Percentiles rank a stretch among this genome's conserved stretches.
phyloP scores from a whole-genome alignment of 2,113 vertebrate genomes.

The Cyphomyrus discorhynchus region DNA sequence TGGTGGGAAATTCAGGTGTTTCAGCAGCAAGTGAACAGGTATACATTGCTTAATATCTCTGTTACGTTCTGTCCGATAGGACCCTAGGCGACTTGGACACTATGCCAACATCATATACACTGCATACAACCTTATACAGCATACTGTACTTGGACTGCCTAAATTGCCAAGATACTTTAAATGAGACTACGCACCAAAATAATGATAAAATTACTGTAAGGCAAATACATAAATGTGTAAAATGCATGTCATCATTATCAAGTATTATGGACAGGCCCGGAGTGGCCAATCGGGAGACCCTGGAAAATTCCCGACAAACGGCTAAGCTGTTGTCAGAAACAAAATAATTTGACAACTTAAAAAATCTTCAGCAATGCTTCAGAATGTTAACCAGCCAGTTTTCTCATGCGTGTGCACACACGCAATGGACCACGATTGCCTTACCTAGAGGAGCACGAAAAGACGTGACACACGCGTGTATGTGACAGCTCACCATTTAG shows the following conservation, averaged over 20 bases:
- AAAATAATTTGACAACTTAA: not conserved
- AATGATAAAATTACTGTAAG: not conserved
- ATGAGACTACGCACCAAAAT: not conserved
- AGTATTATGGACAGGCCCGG: not conserved
- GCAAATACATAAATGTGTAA: not conserved
- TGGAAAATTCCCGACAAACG: not conserved
- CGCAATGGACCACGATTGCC: not conserved
- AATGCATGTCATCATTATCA: not conserved
- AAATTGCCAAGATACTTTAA: not conserved
- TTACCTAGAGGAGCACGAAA: not conserved
- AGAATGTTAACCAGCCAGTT: not conserved
- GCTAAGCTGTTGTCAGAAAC: not conserved
- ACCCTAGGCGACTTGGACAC: not conserved
- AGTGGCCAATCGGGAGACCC: not conserved
- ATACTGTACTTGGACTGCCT: not conserved
- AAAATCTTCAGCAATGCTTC: not conserved
- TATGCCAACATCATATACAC: not conserved
- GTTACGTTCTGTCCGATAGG: not conserved
- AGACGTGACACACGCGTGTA: accelerated
- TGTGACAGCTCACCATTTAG: not conserved
- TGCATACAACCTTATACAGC: not conserved
- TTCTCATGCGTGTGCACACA: not conserved
- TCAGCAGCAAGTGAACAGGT: not conserved
- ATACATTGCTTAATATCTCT: not conserved
- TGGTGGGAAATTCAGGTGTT: not conserved